Conservation (phyloP, 2,113 vertebrate genomes). For the Ictalurus punctatus region DNA sequence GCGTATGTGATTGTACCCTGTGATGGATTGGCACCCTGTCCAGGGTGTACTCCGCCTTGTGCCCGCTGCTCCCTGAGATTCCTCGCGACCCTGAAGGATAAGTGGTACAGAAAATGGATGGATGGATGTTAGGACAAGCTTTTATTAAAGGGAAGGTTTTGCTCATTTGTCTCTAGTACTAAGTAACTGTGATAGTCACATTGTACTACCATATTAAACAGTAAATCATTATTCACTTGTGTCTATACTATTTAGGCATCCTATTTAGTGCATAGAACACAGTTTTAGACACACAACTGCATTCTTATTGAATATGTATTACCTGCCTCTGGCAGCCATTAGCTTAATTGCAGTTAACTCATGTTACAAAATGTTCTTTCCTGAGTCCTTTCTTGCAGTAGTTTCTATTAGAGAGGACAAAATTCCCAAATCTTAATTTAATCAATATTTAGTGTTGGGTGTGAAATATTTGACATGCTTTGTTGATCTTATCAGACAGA, state of each 20-base stretch:
- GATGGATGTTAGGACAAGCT: background rate
- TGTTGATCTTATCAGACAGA: background rate
- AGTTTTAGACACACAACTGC: background rate
- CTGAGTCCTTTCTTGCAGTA: background rate
- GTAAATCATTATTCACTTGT: background rate
- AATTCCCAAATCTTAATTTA: background rate
- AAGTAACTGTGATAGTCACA: background rate
- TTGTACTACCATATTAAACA: background rate
- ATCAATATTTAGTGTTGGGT: background rate
- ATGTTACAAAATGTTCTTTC: background rate
- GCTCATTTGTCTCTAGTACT: background rate
- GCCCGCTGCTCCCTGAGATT: too few species aligned
- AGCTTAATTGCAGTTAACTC: background rate
- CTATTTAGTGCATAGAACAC: background rate
- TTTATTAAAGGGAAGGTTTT: background rate
- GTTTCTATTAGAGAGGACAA: background rate
- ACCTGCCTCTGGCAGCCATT: background rate
- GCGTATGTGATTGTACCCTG: too few species aligned
- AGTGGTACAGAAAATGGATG: too few species aligned
- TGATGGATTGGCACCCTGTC: too few species aligned
- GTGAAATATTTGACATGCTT: background rate
- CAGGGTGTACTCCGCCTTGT: too few species aligned
- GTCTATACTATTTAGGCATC: background rate
- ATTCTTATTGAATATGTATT: background rate
- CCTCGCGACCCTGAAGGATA: too few species aligned